Conservation (phyloP, 35 echinoderm and acorn worm species). For the Patiria miniata region DNA sequence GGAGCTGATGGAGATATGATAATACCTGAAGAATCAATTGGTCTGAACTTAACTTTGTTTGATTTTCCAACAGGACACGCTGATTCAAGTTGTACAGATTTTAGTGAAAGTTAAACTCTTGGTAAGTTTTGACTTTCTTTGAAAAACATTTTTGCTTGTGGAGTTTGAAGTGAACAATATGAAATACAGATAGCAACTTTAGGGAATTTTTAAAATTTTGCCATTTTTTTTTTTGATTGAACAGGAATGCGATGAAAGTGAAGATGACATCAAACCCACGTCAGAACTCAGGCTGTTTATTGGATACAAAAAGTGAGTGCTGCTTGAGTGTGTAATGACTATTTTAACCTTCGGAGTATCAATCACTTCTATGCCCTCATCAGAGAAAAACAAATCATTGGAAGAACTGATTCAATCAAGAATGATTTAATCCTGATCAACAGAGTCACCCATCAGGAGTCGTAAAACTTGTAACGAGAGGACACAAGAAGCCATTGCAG, state of each 20-base stretch:
- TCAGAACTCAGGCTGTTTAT: slow-evolving; percentile 88
- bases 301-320: slow-evolving; percentile 95
- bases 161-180: no score
- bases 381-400: no score
- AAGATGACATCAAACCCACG: slow-evolving; percentile 78
- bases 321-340: not conserved
- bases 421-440: no score
- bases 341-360: not conserved
- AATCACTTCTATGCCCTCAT: no score
- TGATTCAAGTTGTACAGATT: slow-evolving; percentile 92
- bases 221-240: slow-evolving; percentile 9
- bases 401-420: no score
- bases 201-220: not conserved
- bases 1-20: no score
- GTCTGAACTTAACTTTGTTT: slow-evolving; percentile 16
- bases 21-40: no score
- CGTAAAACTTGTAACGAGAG: no score
- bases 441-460: no score
- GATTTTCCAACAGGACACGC: slow-evolving; percentile 70
- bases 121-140: no score
- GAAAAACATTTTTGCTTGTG: not conserved
- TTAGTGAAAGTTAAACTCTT: slow-evolving; percentile 89
- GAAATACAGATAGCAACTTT: not conserved
- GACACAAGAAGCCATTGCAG: no score
- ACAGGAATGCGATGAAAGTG: slow-evolving; percentile 85